These are phyloP conservation scores for Squalus acanthias DNA, from an alignment of 2,797 vertebrate species.

Conservation along the genomic window DNA sequence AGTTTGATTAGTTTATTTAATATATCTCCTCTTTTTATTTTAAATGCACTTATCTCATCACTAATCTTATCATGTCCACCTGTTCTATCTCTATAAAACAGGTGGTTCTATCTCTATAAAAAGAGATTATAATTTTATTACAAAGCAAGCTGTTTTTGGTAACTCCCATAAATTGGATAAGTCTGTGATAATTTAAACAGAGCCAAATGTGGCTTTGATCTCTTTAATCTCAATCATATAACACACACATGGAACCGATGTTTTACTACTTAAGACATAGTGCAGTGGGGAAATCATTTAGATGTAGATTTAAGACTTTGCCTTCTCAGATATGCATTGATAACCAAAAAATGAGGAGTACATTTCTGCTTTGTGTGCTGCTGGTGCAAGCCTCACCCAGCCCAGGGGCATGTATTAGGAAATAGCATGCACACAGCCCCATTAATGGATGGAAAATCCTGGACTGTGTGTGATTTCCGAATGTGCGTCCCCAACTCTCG, in stretches of 20 bases:
- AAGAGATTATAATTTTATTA: not conserved
- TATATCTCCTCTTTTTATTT: no score
- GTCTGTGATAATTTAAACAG: not conserved
- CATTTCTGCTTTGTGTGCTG: not conserved
- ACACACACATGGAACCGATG: not conserved
- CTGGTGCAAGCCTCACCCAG: not conserved
- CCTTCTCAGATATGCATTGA: not conserved
- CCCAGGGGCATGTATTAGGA: not conserved
- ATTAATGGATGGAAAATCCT: not conserved
- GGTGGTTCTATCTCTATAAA: not conserved
- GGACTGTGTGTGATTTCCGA: not conserved
- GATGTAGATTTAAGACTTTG: not conserved
- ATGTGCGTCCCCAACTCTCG: no score
- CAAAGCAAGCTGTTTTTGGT: not conserved
- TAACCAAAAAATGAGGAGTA: not conserved
- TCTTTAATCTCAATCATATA: not conserved
- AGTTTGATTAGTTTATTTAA: no score
- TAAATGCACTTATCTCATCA: no score
- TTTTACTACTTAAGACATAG: not conserved
- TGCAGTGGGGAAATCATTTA: not conserved
- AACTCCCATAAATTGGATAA: not conserved
- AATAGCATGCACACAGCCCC: not conserved
- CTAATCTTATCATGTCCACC: no score
- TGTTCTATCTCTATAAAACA: no score
- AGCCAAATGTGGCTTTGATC: not conserved